Conservation (phyloP, 2,113 vertebrate species). For the Aramus guarauna region DNA sequence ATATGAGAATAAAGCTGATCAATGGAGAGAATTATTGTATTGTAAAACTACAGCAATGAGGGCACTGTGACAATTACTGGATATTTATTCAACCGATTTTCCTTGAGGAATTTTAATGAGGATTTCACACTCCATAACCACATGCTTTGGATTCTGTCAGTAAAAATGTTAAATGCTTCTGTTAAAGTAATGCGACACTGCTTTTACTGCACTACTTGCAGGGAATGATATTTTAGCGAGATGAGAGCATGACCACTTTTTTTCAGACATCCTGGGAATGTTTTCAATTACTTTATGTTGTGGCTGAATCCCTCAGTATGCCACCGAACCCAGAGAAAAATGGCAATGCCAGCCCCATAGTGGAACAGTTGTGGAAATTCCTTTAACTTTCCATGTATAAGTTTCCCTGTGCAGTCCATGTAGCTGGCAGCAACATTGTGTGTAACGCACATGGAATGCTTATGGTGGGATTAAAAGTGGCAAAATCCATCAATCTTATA, state of each 20-base stretch:
- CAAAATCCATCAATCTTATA: slow-evolving; percentile 16
- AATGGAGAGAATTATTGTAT: neutral
- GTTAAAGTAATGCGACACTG: slow-evolving; percentile 47
- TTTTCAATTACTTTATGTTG: slow-evolving; percentile 56
- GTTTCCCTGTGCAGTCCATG: slow-evolving; percentile 3
- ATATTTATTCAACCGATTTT: slow-evolving; percentile 53
- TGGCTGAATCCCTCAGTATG: slow-evolving; percentile 13
- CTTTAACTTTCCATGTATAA: neutral
- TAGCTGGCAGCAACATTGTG: neutral
- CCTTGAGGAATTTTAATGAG: slow-evolving; percentile 64
- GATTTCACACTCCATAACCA: slow-evolving; percentile 70
- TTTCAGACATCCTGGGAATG: slow-evolving; percentile 22
- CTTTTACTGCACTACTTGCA: slow-evolving; percentile 29
- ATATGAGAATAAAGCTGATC: slow-evolving; percentile 34
- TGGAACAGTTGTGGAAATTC: neutral
- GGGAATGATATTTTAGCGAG: slow-evolving; percentile 43
- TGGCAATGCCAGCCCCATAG: neutral
- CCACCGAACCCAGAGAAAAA: neutral
- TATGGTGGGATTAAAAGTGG: neutral
- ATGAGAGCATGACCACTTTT: slow-evolving; percentile 15
- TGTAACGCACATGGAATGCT: neutral
- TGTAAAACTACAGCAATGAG: neutral
- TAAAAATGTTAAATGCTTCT: slow-evolving; percentile 69
- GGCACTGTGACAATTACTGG: slow-evolving; percentile 10
- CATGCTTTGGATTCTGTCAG: slow-evolving; percentile 48